Conservation (phyloP, 2,888 invertebrate species). For the Conchocele bisecta region DNA sequence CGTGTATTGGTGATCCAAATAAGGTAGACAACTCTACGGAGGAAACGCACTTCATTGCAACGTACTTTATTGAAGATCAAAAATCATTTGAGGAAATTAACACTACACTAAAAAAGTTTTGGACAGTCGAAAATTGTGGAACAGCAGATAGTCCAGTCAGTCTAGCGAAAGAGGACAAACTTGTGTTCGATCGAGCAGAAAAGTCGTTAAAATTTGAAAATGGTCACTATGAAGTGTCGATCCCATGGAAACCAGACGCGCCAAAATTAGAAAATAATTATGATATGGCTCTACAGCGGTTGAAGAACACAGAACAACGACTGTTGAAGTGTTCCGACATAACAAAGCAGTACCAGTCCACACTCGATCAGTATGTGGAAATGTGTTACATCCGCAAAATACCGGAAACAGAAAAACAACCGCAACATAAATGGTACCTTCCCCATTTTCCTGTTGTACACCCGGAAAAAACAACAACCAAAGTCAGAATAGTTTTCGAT, state of each 20-base stretch:
- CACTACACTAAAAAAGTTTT: conserved; percentile 24
- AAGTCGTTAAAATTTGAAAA: conserved; percentile 4
- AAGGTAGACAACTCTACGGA: background rate
- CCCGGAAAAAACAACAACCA: conserved; percentile 23
- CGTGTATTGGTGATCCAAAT: conserved; percentile 39
- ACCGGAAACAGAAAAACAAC: background rate
- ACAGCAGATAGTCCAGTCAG: background rate
- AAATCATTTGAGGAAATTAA: conserved; percentile 3
- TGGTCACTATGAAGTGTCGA: conserved; percentile 35
- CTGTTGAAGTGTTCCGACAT: conserved; percentile 25
- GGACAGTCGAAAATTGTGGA: conserved; percentile 35
- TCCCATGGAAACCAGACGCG: conserved; percentile 42
- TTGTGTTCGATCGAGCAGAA: conserved; percentile 4
- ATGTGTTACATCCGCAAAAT: conserved; percentile 36
- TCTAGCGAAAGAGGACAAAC: background rate
- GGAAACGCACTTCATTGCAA: background rate
- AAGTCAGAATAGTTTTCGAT: conserved; percentile 52
- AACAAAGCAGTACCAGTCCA: conserved; percentile 15
- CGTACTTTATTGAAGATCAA: conserved; percentile 3
- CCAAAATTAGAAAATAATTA: conserved; percentile 26
- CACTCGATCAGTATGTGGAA: conserved; percentile 22
- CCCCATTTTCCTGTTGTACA: conserved; percentile 18
- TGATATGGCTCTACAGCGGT: conserved; percentile 18
- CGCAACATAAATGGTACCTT: conserved; percentile 10
- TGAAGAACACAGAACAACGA: conserved; percentile 33